phyloP scores from a whole-genome alignment of 2,797 vertebrate species.

The Scomberomorus guttatus region DNA sequence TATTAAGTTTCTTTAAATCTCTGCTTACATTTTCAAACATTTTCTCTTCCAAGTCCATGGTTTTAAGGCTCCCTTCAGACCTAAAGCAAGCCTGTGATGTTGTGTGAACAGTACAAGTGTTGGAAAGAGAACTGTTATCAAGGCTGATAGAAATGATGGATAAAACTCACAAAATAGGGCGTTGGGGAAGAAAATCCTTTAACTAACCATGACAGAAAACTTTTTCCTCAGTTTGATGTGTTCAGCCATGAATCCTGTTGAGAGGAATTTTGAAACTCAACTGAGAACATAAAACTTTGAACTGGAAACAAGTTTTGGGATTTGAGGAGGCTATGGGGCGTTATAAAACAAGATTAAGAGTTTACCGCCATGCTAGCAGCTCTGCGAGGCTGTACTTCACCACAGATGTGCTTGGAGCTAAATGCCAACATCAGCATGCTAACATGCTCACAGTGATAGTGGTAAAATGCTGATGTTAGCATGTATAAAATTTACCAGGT shows the following conservation, averaged over 20 bases:
- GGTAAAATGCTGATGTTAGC: not conserved
- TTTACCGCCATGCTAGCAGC: not conserved
- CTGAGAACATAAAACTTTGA: conserved; percentile 5
- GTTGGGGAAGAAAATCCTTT: not conserved
- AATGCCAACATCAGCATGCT: not conserved
- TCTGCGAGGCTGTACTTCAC: no score
- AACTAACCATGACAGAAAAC: not conserved
- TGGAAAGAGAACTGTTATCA: conserved; percentile 16
- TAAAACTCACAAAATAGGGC: not conserved
- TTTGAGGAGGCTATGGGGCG: not conserved
- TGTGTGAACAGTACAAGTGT: not conserved
- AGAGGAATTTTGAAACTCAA: not conserved
- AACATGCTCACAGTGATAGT: not conserved
- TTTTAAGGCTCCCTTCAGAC: conserved; percentile 14
- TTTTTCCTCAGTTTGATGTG: conserved; percentile 5
- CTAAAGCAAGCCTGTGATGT: not conserved
- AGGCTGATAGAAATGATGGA: conserved; percentile 1
- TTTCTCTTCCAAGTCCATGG: not conserved
- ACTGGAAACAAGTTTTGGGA: not conserved
- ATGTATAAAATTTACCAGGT: not conserved
- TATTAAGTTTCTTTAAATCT: not conserved
- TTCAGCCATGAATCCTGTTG: not conserved
- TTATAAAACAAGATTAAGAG: not conserved
- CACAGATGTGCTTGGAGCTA: no score
- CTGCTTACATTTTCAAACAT: not conserved